Evolutionary conservation across 2,797 vertebrate genomes (phyloP), one percentile per base, ranked within the genome.

Genomic region (Vespertilio murinus): DNA sequence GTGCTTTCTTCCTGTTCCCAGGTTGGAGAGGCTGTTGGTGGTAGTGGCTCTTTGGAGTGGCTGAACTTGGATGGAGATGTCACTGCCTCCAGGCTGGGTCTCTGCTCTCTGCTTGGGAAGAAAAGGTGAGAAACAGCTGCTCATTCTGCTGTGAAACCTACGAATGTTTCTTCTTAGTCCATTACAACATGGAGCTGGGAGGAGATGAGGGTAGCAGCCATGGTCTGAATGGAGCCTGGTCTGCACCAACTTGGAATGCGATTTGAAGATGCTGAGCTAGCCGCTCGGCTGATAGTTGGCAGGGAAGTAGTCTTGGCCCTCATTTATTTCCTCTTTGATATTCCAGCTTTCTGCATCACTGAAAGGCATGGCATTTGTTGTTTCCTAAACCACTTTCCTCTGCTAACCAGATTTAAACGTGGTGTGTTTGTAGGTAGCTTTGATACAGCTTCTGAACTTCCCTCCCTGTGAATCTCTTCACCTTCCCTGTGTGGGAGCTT

Each of bases 21-120:
- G 99, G 98, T 98, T 59, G 98, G 97, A 98, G 98, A 99, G 97
- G 94, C 97, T 59, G 1, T 59, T 83, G 17, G 82, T 54, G 97
- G 95, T 83, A 98, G 96, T 94, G 97, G 96, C 93, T 98, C 98
- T 96, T 96, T 98, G 97, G 98, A 98, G 83, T 98, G 98, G 98
- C 96, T 98, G 79, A 97, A 98, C 94, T 96, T 98, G 91, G 98
- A 99, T 79, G 93, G 96, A 98, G 95, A 97, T 95, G 95, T 95
- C 67, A 93, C 85, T n/a, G 42, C 95, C 28, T 91, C 90, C 12
- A 47, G 16, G 11, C 67, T 94, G 89, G 49, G 88, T 90, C 90
- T 94, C 67, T 95, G 97, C 85, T 97, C 98, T 97, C 93, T 97
- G 83, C 71, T 97, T 96, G 92, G 97, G 96, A 98, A 97, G 86